Conservation (phyloP, 2,797 vertebrate genomes). For the Thaleichthys pacificus region DNA sequence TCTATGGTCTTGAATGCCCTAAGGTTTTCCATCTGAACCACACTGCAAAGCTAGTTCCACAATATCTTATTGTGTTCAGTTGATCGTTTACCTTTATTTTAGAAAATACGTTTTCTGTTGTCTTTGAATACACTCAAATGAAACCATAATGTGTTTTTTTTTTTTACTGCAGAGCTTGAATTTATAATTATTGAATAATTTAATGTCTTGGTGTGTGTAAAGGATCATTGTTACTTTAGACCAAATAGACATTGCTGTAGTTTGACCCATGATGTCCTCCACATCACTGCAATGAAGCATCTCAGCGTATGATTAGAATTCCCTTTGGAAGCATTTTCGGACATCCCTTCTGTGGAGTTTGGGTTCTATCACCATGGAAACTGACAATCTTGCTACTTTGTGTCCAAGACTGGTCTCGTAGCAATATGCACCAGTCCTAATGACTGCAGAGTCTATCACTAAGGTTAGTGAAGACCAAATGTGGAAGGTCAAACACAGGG, state of each 20-base stretch:
- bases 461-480: too few species aligned
- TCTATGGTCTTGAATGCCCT: too few species aligned
- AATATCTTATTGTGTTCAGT: not conserved
- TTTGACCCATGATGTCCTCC: not conserved
- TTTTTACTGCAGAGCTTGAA: not conserved
- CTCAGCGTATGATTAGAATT: slow-evolving; percentile 22
- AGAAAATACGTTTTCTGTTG: not conserved
- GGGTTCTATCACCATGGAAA: slow-evolving; percentile 39
- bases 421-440: slow-evolving; percentile 32
- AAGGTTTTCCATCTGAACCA: too few species aligned
- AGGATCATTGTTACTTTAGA: not conserved
- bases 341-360: slow-evolving; percentile 24
- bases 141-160: not conserved
- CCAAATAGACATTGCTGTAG: not conserved
- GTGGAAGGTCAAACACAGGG: too few species aligned
- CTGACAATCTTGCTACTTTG: slow-evolving; percentile 22
- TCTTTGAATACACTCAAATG: not conserved
- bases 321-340: slow-evolving; percentile 11
- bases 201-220: too few species aligned
- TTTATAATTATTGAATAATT: not conserved
- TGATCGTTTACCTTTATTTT: not conserved
- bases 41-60: not conserved
- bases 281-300: not conserved
- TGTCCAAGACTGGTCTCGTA: slow-evolving; percentile 26
- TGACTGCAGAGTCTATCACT: slow-evolving; percentile 3